A percentile compares a stretch with the other conserved stretches of the same genome.
Conservation (phyloP, 2,888 invertebrate species). For the Epinotia bilunana region DNA sequence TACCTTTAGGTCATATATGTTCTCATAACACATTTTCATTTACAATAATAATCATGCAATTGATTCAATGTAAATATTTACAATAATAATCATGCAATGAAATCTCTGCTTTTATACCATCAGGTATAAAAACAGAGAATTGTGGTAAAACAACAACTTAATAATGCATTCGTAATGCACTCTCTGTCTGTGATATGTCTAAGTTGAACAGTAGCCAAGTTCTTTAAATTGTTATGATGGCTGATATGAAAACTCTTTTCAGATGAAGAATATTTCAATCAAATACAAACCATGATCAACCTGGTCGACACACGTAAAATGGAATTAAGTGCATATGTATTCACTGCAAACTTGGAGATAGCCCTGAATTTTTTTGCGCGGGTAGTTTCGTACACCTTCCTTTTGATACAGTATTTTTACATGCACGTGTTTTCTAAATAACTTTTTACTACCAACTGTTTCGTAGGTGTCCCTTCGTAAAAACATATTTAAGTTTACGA, state of each 20-base stretch:
- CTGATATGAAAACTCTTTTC: conserved; percentile 46
- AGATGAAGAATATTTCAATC: conserved; percentile 59
- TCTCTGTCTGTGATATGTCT: conserved; percentile 5
- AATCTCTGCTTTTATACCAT: no score
- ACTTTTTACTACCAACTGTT: conserved; percentile 35
- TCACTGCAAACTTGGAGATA: conserved; percentile 57
- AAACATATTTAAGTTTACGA: conserved; percentile 40
- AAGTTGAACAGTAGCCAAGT: conserved; percentile 31
- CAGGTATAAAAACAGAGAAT: background rate
- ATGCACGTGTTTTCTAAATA: conserved; percentile 50
- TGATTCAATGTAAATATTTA: no score
- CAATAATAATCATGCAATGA: background rate
- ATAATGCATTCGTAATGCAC: background rate
- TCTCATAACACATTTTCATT: no score
- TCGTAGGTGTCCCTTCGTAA: conserved; percentile 34
- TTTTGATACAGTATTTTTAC: conserved; percentile 70
- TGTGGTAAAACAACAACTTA: conserved; percentile 13
- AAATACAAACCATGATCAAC: conserved; percentile 64
- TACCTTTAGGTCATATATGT: no score
- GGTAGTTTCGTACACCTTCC: conserved; percentile 62
- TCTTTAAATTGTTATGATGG: background rate
- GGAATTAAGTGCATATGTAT: conserved; percentile 62
- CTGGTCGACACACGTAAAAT: conserved; percentile 60
- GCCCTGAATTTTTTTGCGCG: conserved; percentile 61
- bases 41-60: background rate